Evolutionary conservation across 2,797 vertebrate genomes (phyloP).

Genomic region (Kryptolebias ocellatus): DNA sequence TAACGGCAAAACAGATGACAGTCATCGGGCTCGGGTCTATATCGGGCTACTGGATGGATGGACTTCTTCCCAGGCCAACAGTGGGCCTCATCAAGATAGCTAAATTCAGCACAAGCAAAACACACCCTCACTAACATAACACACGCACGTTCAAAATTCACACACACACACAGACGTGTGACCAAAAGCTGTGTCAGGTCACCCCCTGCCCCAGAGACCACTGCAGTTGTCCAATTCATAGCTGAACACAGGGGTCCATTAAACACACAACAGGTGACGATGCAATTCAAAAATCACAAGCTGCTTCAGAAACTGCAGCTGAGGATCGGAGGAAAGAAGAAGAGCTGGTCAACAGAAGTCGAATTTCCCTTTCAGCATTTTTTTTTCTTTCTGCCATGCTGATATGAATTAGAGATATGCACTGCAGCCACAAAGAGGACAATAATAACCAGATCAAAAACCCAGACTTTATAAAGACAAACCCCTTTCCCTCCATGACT

Average conservation of each 20-base stretch:
- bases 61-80: constrained; percentile 56
- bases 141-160: constrained; percentile 31
- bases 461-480: constrained; percentile 65
- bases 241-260: constrained; percentile 61
- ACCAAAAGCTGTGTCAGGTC: constrained; percentile 74
- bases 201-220: constrained; percentile 67
- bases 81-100: constrained; percentile 71
- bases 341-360: neutral
- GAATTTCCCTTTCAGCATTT: constrained; percentile 13
- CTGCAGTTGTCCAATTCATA: constrained; percentile 81
- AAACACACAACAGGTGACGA: constrained; percentile 57
- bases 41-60: constrained; percentile 42
- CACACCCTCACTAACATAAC: constrained; percentile 28
- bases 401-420: constrained; percentile 56
- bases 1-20: constrained; percentile 33
- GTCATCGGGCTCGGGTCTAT: constrained; percentile 39
- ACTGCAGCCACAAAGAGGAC: constrained; percentile 52
- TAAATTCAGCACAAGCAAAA: constrained; percentile 76
- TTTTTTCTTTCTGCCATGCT: constrained; percentile 60
- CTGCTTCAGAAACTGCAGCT: constrained; percentile 21
- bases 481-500: constrained; percentile 74
- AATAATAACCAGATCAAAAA: constrained; percentile 74
- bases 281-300: constrained; percentile 40
- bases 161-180: constrained; percentile 56
- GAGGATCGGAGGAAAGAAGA: neutral